These are phyloP conservation scores for Pristiophorus japonicus DNA, from an alignment of 2,113 vertebrate genomes.

Conservation along the genomic window DNA sequence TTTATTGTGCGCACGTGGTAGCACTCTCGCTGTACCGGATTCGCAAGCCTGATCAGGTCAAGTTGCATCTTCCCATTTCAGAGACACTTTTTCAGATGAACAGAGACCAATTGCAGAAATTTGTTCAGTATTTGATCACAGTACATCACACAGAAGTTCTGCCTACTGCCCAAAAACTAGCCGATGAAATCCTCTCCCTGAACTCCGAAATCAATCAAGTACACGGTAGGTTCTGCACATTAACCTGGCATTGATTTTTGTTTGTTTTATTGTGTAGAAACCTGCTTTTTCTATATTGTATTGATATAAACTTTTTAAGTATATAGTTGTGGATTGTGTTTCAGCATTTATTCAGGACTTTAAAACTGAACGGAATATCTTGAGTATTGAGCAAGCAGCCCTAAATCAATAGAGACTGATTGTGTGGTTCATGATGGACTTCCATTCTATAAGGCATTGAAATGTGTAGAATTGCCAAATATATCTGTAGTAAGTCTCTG, in stretches of 20 bases:
- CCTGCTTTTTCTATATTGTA: neutral
- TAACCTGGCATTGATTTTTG: neutral
- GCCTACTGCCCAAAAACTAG: constrained; percentile 94
- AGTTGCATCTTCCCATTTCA: constrained; percentile 97
- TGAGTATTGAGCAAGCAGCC: neutral
- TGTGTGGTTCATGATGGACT: neutral
- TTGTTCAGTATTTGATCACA: constrained; percentile 98
- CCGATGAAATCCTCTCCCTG: constrained; percentile 95
- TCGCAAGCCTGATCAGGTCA: constrained; percentile 96
- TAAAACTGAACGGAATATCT: neutral
- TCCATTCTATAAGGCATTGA: neutral
- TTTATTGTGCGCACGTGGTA: constrained; percentile 97
- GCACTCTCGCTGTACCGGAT: constrained; percentile 94
- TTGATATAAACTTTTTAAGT: neutral
- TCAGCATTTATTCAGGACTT: constrained; percentile 6
- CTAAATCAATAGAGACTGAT: neutral
- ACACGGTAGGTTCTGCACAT: constrained; percentile 71
- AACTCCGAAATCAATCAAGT: constrained; percentile 99
- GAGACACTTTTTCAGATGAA: constrained; percentile 99
- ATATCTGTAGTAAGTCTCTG: neutral
- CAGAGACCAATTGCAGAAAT: constrained; percentile 96
- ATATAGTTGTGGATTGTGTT: neutral
- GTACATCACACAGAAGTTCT: constrained; percentile 97
- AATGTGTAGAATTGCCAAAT: neutral
- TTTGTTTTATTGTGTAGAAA: neutral